Conservation (phyloP, 1,140 invertebrate genomes). For the Bombus pascuorum region DNA sequence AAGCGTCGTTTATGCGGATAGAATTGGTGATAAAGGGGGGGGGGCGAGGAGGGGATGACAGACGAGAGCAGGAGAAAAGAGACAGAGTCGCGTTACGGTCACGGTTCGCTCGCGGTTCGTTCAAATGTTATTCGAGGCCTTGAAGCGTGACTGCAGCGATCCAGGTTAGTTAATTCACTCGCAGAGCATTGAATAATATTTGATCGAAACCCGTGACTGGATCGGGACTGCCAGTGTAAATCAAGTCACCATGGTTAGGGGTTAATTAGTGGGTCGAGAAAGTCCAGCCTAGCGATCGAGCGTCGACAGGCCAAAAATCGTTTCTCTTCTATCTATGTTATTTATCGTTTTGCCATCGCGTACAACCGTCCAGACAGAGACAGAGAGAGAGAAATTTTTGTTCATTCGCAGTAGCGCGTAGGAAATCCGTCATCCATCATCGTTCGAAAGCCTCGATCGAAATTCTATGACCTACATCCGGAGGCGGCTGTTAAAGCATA, state of each 20-base stretch:
- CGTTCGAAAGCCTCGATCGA: slow-evolving; percentile 21
- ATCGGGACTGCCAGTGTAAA: slow-evolving; percentile 15
- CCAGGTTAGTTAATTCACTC: slow-evolving; percentile 38
- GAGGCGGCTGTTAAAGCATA: slow-evolving; percentile 36
- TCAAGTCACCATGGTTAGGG: neutral
- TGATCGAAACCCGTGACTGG: slow-evolving; percentile 25
- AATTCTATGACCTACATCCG: slow-evolving; percentile 43
- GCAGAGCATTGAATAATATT: slow-evolving; percentile 47
- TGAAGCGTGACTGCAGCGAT: slow-evolving; percentile 19
- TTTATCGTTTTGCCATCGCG: slow-evolving; percentile 2
- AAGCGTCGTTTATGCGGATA: slow-evolving; percentile 9
- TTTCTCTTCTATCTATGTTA: neutral
- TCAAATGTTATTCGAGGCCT: slow-evolving; percentile 40
- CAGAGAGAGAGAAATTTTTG: neutral
- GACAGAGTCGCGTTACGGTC: slow-evolving; percentile 1
- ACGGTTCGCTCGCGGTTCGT: slow-evolving; percentile 33
- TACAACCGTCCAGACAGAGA: neutral
- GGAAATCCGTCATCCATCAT: slow-evolving; percentile 35
- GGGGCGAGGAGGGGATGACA: too few species aligned
- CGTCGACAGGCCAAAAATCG: slow-evolving; percentile 11
- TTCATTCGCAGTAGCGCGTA: neutral
- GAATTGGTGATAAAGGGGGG: neutral
- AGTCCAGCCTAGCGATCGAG: neutral
- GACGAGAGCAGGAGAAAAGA: neutral
- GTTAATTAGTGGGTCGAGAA: slow-evolving; percentile 18